Base-by-base conservation (phyloP, 2,797 vertebrate genomes). In the Chanos chanos region DNA sequence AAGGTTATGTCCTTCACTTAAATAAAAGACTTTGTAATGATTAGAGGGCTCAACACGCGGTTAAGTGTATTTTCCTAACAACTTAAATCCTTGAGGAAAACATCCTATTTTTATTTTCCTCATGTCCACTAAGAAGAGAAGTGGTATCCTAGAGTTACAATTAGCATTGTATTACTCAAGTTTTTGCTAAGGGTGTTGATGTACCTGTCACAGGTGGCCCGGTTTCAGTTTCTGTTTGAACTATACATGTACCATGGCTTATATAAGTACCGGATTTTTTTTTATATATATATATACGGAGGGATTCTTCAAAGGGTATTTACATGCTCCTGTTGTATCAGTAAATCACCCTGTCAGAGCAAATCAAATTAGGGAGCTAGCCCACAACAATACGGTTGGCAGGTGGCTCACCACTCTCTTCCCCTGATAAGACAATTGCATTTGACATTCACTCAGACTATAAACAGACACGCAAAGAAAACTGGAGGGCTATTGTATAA, bases 381-480 rank as follows among this genome's bases (percentile, higher is more conserved):
- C 45, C 60, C 61, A 68, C 43, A 61, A 64, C 56, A 50, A 63
- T 58, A 57, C 68, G 16, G 36, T 58, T 61, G 37, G n/a, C 48
- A 71, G 68, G 64, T 71, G 52, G 64, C 48, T 58, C 56, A 45
- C 50, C 50, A 71, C 75, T 43, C 33, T 47, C 75, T 43, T 71
- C 33, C 53, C 68, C 71, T 68, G 72, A 75, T 71, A 58, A 56
- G 64, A 66, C 75, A 71, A 75, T 75, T 62, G 30, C 57, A 72
- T 56, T 71, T 71, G 71, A 61, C 62, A 70, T 74, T 66, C 60
- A 67, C 65, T 31, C 65, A 44, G 72, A 76, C 76, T 81, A 77
- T 73, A 75, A 79, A 81, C 54, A 67, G 37, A 30, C 68, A 73
- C 63, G n/a, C 15, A 31, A 21, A 30, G 24, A 12, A 28, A 49